Conservation (phyloP, 2,888 invertebrate species). For the Erebia epiphron region DNA sequence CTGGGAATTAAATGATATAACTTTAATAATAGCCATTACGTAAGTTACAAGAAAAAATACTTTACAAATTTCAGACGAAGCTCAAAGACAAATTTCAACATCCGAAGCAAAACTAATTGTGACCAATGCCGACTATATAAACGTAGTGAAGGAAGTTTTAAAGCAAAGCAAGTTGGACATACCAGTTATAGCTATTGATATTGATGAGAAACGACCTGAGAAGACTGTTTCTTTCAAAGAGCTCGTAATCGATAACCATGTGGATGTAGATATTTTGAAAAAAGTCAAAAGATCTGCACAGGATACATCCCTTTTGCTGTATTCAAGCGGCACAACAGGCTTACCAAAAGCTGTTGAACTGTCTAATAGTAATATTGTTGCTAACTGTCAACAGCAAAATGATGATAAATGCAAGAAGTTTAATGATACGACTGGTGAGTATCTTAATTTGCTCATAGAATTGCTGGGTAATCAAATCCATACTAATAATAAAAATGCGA, state of each 20-base stretch:
- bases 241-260: slow-evolving; percentile 70
- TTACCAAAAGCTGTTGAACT: slow-evolving; percentile 89
- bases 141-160: slow-evolving; percentile 72
- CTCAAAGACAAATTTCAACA: slow-evolving; percentile 80
- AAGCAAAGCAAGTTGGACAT: slow-evolving; percentile 65
- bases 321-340: slow-evolving; percentile 94
- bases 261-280: slow-evolving; percentile 75
- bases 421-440: slow-evolving; percentile 50
- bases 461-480: too few relatives aligned
- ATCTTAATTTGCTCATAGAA: background rate
- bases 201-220: slow-evolving; percentile 60
- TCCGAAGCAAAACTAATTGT: slow-evolving; percentile 83
- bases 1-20: too few relatives aligned
- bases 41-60: background rate
- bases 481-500: too few relatives aligned
- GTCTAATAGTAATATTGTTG: slow-evolving; percentile 81
- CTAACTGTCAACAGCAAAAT: slow-evolving; percentile 71
- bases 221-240: slow-evolving; percentile 84
- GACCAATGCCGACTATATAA: slow-evolving; percentile 73
- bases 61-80: slow-evolving; percentile 79
- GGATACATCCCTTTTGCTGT: slow-evolving; percentile 87
- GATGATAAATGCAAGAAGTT: slow-evolving; percentile 51
- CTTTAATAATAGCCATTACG: too few relatives aligned
- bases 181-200: slow-evolving; percentile 74
- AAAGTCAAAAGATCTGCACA: slow-evolving; percentile 64